Evolutionary conservation across 2,113 vertebrate species (phyloP), one percentile per base, ranked within the genome.

Genomic region (Sterrhoptilus dennistouni): DNA sequence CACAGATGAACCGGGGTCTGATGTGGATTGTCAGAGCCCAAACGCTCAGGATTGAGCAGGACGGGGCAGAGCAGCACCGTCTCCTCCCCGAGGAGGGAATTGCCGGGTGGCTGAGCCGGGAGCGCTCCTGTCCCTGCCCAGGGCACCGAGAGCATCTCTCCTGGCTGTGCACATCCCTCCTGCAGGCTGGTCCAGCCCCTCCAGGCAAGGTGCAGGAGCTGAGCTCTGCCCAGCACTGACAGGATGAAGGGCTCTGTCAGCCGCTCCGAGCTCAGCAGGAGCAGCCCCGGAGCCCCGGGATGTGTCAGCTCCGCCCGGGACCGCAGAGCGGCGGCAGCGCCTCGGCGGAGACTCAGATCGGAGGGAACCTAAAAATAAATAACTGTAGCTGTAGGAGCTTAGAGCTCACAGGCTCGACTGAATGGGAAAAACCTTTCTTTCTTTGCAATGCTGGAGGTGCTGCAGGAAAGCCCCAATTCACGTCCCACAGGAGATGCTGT

Each of bases 81-180:
- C 8, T 15, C 77, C 44, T 33, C 8, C 2, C 19, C 35, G 0
- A 8, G 16, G 14, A 27, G 29, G 31, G 28, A 61, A 60, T 36
- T 17, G 75, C 24, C 4, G 25, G 20, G 6, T 2, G 29, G 21
- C 50, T 0, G 45, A 11, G 6, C 40, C 0, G 54, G 24, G 25
- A 0, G 9, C 47, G 0, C 17, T 14, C 61, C 8, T 9, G 14
- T 5, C 54, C 31, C 63, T 1, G 72, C 17, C n/a, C 18, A 6
- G 1, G 57, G 0, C 8, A 2, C 72, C 68, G 0, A 1, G 56
- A 28, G 40, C 53, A 38, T 38, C 6, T 0, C 33, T 33, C 56
- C 36, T 14, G 13, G 0, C 45, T 1, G 16, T 0, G 31, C 18
- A 1, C 3, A 8, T 4, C 33, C 60, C 19, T 17, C 9, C 3